phyloP scores from a whole-genome alignment of 2,797 vertebrate species.

The Chromobotia macracanthus region DNA sequence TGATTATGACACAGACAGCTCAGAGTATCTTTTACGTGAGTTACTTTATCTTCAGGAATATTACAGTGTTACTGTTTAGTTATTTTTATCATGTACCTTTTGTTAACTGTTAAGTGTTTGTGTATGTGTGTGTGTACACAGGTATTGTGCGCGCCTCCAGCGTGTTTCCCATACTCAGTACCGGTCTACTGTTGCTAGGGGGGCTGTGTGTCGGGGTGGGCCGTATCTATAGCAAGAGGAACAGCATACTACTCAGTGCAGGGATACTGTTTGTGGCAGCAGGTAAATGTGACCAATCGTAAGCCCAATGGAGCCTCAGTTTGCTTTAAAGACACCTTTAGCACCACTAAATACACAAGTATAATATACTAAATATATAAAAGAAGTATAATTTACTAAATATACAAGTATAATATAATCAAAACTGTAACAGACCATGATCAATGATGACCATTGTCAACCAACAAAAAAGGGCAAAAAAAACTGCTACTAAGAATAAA shows the following conservation, averaged over 20 bases:
- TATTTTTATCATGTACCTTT: background rate
- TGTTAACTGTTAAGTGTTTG: background rate
- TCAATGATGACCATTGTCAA: too few species aligned
- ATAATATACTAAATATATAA: too few species aligned
- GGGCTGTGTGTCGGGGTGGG: conserved; percentile 91
- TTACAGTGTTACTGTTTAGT: background rate
- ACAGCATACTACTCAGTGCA: conserved; percentile 94
- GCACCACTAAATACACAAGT: too few species aligned
- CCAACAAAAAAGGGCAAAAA: too few species aligned
- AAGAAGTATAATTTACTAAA: too few species aligned
- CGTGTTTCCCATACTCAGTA: conserved; percentile 96
- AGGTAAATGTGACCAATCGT: conserved; percentile 83
- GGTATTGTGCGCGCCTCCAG: conserved; percentile 98
- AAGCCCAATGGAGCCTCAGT: too few species aligned
- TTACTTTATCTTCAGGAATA: conserved; percentile 54
- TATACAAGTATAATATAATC: too few species aligned
- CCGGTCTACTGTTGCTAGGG: conserved; percentile 89
- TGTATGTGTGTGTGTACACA: conserved; percentile 62
- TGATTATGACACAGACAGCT: conserved; percentile 97
- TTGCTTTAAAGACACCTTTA: too few species aligned
- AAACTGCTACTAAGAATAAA: too few species aligned
- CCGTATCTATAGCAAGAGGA: conserved; percentile 91
- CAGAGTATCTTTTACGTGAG: conserved; percentile 98
- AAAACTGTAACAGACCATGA: too few species aligned
- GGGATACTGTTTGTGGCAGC: conserved; percentile 98